Evolutionary conservation across 2,113 vertebrate species (phyloP).

Genomic region (Bothrops jararaca): DNA sequence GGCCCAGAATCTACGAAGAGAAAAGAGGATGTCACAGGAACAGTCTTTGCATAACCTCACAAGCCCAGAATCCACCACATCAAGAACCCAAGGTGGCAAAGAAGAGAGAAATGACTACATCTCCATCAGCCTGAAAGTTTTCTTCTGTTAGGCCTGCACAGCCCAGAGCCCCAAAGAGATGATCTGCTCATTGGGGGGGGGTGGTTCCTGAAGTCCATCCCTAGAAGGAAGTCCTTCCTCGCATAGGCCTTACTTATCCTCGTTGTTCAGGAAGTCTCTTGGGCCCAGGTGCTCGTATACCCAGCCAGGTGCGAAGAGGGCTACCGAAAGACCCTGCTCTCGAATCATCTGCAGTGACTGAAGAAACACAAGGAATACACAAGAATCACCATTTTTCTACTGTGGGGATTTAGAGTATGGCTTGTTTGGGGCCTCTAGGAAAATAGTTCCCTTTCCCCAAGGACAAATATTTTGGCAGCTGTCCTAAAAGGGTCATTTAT

Average conservation of each 20-base stretch:
- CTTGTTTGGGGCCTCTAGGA: background rate
- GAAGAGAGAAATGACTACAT: background rate
- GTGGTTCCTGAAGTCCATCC: accelerated
- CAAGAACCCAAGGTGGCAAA: background rate
- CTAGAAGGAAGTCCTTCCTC: accelerated
- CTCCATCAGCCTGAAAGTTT: background rate
- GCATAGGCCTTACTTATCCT: conserved; percentile 80
- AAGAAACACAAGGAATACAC: accelerated
- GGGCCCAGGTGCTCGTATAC: conserved; percentile 87
- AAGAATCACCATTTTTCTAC: background rate
- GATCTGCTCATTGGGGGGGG: accelerated
- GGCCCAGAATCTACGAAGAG: conserved; percentile 73
- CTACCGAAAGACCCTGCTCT: conserved; percentile 78
- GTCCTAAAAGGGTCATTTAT: background rate
- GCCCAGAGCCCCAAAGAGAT: accelerated
- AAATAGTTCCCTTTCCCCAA: background rate
- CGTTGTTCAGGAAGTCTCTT: conserved; percentile 80
- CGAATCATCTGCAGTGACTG: conserved; percentile 87
- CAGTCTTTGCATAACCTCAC: background rate
- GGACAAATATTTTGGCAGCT: background rate
- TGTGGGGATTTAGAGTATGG: background rate
- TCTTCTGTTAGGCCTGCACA: background rate
- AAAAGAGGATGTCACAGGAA: background rate
- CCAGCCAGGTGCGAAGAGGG: conserved; percentile 95
- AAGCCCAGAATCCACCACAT: too few species aligned